Evolutionary conservation across 2,797 vertebrate species (phyloP).

Genomic region (Esox masquinongy): DNA sequence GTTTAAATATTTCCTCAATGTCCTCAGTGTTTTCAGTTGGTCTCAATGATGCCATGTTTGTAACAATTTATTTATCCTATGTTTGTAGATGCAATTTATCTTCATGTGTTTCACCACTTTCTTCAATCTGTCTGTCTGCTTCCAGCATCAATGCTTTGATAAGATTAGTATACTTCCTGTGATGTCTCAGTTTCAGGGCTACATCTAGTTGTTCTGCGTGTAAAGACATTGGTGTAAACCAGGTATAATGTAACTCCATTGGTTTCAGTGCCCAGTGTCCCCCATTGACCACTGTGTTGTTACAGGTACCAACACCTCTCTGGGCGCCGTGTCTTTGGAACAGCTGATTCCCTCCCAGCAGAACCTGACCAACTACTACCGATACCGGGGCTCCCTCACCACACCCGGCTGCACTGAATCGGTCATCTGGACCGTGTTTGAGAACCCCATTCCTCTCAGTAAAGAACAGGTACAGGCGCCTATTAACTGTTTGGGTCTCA

Average conservation of each 20-base stretch:
- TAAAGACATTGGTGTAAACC: not conserved
- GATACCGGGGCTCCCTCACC: conserved; percentile 90
- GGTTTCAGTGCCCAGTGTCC: not conserved
- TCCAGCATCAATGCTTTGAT: not conserved
- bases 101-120: too few species aligned
- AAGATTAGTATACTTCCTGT: not conserved
- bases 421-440: conserved; percentile 89
- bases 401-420: conserved; percentile 80
- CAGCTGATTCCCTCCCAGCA: conserved; percentile 73
- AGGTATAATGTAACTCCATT: not conserved
- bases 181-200: too few species aligned
- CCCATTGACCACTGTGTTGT: conserved; percentile 9
- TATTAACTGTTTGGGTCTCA: not conserved
- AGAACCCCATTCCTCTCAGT: conserved; percentile 76
- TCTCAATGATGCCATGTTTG: too few species aligned
- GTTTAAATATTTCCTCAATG: too few species aligned
- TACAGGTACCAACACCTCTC: conserved; percentile 47
- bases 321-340: conserved; percentile 61
- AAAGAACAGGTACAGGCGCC: conserved; percentile 75
- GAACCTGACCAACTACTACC: conserved; percentile 79
- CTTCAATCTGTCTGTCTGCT: not conserved
- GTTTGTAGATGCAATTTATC: too few species aligned
- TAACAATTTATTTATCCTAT: not conserved
- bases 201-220: too few species aligned
- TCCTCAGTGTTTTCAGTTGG: too few species aligned